These are phyloP conservation scores for Phocides pigmalion DNA, from an alignment of 1,140 invertebrate species.

Conservation along the genomic window DNA sequence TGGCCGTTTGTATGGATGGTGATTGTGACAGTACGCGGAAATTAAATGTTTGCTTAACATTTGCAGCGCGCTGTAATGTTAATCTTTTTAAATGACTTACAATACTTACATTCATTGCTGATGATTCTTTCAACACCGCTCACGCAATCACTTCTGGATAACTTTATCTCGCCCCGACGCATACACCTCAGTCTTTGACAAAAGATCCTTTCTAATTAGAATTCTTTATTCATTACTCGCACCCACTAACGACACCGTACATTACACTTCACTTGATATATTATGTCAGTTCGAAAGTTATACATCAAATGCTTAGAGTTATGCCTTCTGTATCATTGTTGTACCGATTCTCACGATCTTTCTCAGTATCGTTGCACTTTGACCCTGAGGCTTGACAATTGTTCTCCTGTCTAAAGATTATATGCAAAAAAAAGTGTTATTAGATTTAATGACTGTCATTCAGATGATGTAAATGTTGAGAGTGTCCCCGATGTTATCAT, in stretches of 20 bases:
- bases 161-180: constrained; percentile 33
- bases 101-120: constrained; percentile 63
- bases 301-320: constrained; percentile 28
- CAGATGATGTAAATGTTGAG: constrained; percentile 17
- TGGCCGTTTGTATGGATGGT: constrained; percentile 14
- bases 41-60: constrained; percentile 20
- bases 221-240: constrained; percentile 35
- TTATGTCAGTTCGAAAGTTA: constrained; percentile 38
- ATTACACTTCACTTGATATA: constrained; percentile 39
- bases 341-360: constrained; percentile 39
- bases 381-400: constrained; percentile 37
- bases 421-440: constrained; percentile 10
- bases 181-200: constrained; percentile 37
- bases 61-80: constrained; percentile 10
- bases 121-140: constrained; percentile 45
- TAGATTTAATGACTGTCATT: constrained; percentile 21
- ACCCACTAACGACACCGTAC: constrained; percentile 42
- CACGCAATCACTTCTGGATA: constrained; percentile 41
- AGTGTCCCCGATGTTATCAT: constrained; percentile 1
- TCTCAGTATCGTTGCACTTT: constrained; percentile 49
- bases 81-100: constrained; percentile 30
- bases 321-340: constrained; percentile 28
- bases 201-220: constrained; percentile 45
- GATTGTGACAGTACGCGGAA: constrained; percentile 34
- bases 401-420: constrained; percentile 7